Base-by-base conservation (phyloP, 2,888 invertebrate species). In the Heliconius aoede region DNA sequence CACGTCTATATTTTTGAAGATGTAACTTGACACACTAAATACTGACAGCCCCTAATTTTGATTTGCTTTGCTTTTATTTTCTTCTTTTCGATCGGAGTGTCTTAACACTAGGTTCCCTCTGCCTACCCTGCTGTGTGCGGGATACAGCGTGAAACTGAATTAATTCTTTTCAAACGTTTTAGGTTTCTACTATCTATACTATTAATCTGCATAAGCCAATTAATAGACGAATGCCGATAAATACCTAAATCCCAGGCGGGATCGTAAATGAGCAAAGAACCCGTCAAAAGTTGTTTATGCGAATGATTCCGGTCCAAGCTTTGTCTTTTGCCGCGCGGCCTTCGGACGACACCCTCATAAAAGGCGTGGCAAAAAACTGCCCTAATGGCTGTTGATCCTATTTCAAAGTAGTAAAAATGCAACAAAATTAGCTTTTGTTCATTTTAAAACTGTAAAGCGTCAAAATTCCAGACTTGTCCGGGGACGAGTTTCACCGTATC, bases 261-360 rank as follows among this genome's bases (percentile, higher is more conserved):
- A 76, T 78, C 90, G 84, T 90, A 92, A 93, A 93, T 85, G 81
- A 81, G 87, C 90, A 90, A 92, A 92, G 91, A 90, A 89, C 89
- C 93, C 92, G 93, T 91, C 92, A 90, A 88, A 90, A 84, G 84
- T 91, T 92, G 92, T 94, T 93, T 94, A 93, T 93, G 92, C 86
- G 87, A 89, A 86, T 86, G 85, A 92, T 91, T 90, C 91, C 91
- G 91, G 90, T 87, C 90, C 88, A 81, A 83, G 90, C 93, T 94
- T 94, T 94, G 91, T 92, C 90, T 92, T 89, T 89, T 83, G 89
- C 93, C 92, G 92, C 92, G 81, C 86, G 88, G 90, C 91, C 90
- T 92, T 92, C 91, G 88, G 88, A 92, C 91, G 93, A 93, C 94
- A 94, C 93, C 94, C 93, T 91, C 91, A 94, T 94, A 94, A 93